These are phyloP conservation scores for Belgica antarctica DNA, from an alignment of 2,888 invertebrate species.

Conservation along the genomic window DNA sequence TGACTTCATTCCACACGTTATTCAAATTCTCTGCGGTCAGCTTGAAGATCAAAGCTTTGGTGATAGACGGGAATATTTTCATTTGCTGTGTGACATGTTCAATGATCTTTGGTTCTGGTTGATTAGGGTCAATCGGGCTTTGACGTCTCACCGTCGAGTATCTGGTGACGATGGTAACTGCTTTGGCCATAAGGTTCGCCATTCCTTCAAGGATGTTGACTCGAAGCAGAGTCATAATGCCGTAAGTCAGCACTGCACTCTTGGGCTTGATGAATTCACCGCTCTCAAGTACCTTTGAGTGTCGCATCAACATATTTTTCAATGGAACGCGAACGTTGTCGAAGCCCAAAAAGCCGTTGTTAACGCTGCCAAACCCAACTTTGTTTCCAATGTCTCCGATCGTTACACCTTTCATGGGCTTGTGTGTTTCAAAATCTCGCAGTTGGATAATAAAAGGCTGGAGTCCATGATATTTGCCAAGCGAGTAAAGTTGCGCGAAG, in stretches of 20 bases:
- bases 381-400: constrained; percentile 95
- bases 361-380: constrained; percentile 82
- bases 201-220: constrained; percentile 78
- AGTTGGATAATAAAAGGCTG: constrained; percentile 93
- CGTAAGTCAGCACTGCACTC: constrained; percentile 81
- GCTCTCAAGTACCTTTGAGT: constrained; percentile 80
- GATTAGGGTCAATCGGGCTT: constrained; percentile 81
- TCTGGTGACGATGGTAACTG: constrained; percentile 82
- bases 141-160: constrained; percentile 89
- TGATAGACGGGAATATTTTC: constrained; percentile 82
- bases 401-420: constrained; percentile 81
- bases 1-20: constrained; percentile 81
- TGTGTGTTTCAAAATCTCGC: constrained; percentile 82
- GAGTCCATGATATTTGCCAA: constrained; percentile 80
- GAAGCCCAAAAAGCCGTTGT: constrained; percentile 91
- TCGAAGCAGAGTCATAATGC: constrained; percentile 92
- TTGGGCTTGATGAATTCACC: constrained; percentile 83
- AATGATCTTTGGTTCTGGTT: constrained; percentile 59
- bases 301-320: constrained; percentile 91
- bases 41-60: constrained; percentile 75
- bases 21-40: constrained; percentile 75
- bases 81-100: constrained; percentile 94
- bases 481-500: constrained; percentile 84
- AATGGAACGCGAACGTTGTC: constrained; percentile 85
- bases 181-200: constrained; percentile 73